Conservation (phyloP, 2,888 invertebrate species). For the Steinernema scapterisci region DNA sequence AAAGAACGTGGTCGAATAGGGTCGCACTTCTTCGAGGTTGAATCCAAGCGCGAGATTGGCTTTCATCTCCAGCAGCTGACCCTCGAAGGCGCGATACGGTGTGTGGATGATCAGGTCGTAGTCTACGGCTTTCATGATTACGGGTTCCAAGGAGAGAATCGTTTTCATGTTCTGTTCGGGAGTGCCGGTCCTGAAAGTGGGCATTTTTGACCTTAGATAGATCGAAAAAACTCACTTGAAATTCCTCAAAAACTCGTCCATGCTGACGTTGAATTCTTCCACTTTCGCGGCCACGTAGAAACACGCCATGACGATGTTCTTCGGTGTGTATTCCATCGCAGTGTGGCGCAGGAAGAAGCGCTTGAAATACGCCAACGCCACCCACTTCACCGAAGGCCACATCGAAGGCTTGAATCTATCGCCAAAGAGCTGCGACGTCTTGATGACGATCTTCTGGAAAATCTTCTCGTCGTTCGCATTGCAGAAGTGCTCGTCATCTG, state of each 20-base stretch:
- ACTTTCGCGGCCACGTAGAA: conserved; percentile 94
- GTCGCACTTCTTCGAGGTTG: conserved; percentile 68
- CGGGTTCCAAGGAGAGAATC: conserved; percentile 60
- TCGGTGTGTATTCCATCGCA: conserved; percentile 93
- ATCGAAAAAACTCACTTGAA: conserved; percentile 69
- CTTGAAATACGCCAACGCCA: conserved; percentile 93
- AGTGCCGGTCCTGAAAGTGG: conserved; percentile 44
- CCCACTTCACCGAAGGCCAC: conserved; percentile 82
- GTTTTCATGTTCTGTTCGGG: conserved; percentile 52
- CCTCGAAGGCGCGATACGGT: conserved; percentile 86
- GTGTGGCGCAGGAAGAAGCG: conserved; percentile 92
- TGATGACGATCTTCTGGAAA: conserved; percentile 83
- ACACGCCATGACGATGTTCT: conserved; percentile 89
- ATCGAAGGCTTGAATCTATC: conserved; percentile 83
- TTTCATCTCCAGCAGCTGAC: conserved; percentile 77
- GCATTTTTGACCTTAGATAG: too few species aligned
- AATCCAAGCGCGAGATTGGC: conserved; percentile 69
- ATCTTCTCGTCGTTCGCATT: conserved; percentile 83
- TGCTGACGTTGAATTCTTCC: conserved; percentile 97
- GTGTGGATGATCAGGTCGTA: conserved; percentile 94
- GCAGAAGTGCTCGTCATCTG: conserved; percentile 71
- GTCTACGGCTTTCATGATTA: conserved; percentile 77
- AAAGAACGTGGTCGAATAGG: too few species aligned
- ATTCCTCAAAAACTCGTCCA: conserved; percentile 87
- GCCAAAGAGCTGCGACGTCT: conserved; percentile 71